phyloP scores from a whole-genome alignment of 1,140 invertebrate genomes.

The Diabrotica virgifera region DNA sequence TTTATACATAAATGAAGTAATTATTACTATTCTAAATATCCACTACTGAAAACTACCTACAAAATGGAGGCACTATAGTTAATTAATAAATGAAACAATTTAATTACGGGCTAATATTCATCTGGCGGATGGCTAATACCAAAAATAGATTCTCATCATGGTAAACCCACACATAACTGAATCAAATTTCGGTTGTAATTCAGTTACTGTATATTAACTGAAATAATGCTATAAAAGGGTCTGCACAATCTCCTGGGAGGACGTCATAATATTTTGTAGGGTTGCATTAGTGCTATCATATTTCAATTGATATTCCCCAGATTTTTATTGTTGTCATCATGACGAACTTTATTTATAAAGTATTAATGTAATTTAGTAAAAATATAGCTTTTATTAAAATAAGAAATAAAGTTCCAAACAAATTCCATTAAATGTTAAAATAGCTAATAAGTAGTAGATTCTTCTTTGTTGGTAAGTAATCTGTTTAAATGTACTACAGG shows the following conservation, averaged over 20 bases:
- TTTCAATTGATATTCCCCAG: conserved; percentile 6
- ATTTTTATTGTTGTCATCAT: conserved; percentile 4
- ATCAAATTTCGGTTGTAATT: conserved; percentile 35
- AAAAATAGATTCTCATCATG: conserved; percentile 34
- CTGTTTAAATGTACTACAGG: no score
- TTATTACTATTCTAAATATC: no score
- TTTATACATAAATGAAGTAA: no score
- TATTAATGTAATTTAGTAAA: no score
- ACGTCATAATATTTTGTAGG: conserved; percentile 16
- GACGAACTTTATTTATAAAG: no score
- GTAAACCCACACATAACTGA: conserved; percentile 26
- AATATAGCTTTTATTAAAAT: no score
- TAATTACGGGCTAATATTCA: conserved; percentile 19
- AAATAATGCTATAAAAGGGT: conserved; percentile 33
- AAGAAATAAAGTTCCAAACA: no score
- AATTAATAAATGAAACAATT: conserved; percentile 16
- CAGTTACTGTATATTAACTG: conserved; percentile 31
- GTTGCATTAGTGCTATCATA: conserved; percentile 2
- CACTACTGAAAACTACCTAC: no score
- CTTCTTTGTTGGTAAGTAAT: no score
- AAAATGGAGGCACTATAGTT: background rate
- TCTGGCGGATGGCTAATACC: conserved; percentile 18
- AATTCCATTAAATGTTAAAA: no score
- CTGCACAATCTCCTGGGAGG: conserved; percentile 21
- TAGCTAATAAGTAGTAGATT: no score